Evolutionary conservation across 2,888 invertebrate species (phyloP).

Genomic region (Tillus elongatus): DNA sequence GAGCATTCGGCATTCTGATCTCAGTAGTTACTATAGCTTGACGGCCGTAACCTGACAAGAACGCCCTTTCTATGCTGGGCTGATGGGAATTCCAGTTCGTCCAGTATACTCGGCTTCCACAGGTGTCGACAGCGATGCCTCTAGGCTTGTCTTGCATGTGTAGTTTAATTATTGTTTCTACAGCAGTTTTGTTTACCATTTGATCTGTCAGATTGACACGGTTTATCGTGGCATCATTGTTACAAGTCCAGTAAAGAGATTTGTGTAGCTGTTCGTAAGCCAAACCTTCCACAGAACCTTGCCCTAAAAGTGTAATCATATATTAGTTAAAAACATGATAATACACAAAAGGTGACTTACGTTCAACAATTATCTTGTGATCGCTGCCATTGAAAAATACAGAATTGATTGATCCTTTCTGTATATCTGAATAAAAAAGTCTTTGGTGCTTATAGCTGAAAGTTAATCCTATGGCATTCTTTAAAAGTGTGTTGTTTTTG

Average conservation of each 20-base stretch:
- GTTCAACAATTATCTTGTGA: slow-evolving; percentile 59
- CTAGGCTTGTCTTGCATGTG: slow-evolving; percentile 67
- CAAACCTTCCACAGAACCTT: slow-evolving; percentile 81
- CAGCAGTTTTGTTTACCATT: slow-evolving; percentile 39
- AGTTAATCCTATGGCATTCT: slow-evolving; percentile 78
- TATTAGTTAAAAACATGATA: background rate
- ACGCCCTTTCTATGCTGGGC: slow-evolving; percentile 74
- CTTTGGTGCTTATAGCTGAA: slow-evolving; percentile 62
- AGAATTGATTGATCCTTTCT: slow-evolving; percentile 72
- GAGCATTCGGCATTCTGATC: slow-evolving; percentile 78
- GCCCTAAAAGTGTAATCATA: too few species aligned
- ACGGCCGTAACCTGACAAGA: slow-evolving; percentile 43
- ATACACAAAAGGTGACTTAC: slow-evolving; percentile 45
- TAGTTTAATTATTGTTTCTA: slow-evolving; percentile 55
- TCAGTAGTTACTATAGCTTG: slow-evolving; percentile 67
- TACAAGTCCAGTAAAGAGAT: slow-evolving; percentile 79
- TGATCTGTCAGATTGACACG: slow-evolving; percentile 45
- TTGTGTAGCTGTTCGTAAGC: slow-evolving; percentile 62
- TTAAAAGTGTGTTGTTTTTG: slow-evolving; percentile 60
- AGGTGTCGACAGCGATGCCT: slow-evolving; percentile 78
- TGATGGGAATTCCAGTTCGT: slow-evolving; percentile 80
- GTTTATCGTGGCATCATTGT: slow-evolving; percentile 65
- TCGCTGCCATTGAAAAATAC: slow-evolving; percentile 72
- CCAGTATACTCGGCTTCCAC: slow-evolving; percentile 71
- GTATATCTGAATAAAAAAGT: slow-evolving; percentile 84